phyloP scores from a whole-genome alignment of 2,888 invertebrate species.

The Troides helena region DNA sequence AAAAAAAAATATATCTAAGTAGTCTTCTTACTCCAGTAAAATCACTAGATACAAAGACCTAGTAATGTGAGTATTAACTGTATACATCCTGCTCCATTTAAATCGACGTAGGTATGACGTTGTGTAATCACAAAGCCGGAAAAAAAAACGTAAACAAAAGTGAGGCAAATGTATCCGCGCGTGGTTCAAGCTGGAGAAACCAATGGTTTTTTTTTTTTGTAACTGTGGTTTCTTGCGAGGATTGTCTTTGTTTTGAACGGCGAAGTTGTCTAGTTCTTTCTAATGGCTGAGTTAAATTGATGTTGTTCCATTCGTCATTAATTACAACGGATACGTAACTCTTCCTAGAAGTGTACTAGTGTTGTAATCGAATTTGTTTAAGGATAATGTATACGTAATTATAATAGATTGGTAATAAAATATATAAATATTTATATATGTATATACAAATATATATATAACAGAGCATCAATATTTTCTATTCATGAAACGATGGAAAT shows the following conservation, averaged over 20 bases:
- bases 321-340: constrained; percentile 15
- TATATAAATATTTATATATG: not conserved
- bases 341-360: not conserved
- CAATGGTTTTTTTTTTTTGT: constrained; percentile 57
- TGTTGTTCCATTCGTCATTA: constrained; percentile 11
- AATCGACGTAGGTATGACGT: constrained; percentile 27
- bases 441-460: not conserved
- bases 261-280: constrained; percentile 32
- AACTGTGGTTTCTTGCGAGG: constrained; percentile 29
- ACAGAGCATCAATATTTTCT: no score
- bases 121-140: constrained; percentile 35
- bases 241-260: constrained; percentile 35
- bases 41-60: no score
- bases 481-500: no score
- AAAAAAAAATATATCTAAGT: no score
- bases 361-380: not conserved
- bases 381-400: constrained; percentile 12
- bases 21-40: no score
- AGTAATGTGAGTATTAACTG: not conserved
- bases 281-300: not conserved
- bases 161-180: constrained; percentile 47
- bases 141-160: constrained; percentile 60
- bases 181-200: constrained; percentile 55
- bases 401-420: not conserved
- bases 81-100: constrained; percentile 33